Evolutionary conservation across 2,888 invertebrate genomes (phyloP), one percentile per base, ranked within the genome.

Genomic region (Linnaemya tessellans): DNA sequence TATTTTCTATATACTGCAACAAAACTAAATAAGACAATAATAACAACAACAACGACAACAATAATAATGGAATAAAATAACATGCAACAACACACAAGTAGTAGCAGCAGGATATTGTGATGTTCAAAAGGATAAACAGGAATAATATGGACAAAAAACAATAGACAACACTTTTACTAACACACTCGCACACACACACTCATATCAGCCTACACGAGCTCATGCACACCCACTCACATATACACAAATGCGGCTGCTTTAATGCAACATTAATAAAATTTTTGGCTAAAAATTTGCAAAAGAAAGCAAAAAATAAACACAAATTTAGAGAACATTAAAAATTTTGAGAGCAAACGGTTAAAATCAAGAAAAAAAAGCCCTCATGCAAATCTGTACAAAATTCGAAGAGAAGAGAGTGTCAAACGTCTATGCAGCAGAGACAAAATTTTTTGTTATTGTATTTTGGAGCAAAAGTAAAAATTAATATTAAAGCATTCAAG

Each of bases 401-500:
- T 46, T 41, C 10, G 18, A 30, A 35, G 38, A 18, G 25, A 51
- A 2, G 13, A 22, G 38, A 67, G 22, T 8, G 3, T 10, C 9
- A 41, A 11, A 64, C 8, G 54, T 7, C 41, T 64, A 25, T 62
- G 62, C 20, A 38, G 25, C 15, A 46, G 58, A 43, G 15, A 74
- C 9, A 22, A 11, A 8, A 3, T 35, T 30, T 15, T 13, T n/a
- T 22, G 20, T n/a, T 56, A 46, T 49, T 51, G 3, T 56, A n/a
- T 22, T 38, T 82, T 87, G 87, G 77, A 84, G 84, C 71, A 64
- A 83, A 71, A 15, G 41, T 11, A 56, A 56, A 20, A 38, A 38
- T 9, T 38, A 9, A 46, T 46, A 46, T 46, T 7, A 46, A 4
- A n/a, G 15, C n/a, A 15, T 3, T 15, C 15, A 15, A 46, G 1